phyloP scores from a whole-genome alignment of 1,140 invertebrate species.

The Dendroctonus ponderosae region DNA sequence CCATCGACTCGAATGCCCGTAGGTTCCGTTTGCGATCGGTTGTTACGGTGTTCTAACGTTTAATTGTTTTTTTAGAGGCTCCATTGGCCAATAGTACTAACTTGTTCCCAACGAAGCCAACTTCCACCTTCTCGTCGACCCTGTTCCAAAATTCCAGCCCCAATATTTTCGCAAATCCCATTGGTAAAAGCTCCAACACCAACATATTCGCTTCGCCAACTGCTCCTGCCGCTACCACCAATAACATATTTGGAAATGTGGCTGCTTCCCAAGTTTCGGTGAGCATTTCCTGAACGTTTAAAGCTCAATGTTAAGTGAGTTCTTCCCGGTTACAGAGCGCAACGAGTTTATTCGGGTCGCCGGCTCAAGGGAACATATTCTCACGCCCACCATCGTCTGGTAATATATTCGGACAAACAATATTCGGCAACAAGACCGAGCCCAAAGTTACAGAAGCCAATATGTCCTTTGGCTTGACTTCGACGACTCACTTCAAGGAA shows the following conservation, averaged over 20 bases:
- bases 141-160: neutral
- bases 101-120: too few species aligned
- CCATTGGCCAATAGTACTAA: too few species aligned
- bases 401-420: conserved; percentile 22
- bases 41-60: too few species aligned
- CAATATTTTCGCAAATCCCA: conserved; percentile 15
- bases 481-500: conserved; percentile 38
- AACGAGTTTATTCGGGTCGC: neutral
- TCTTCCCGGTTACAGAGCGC: neutral
- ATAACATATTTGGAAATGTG: too few species aligned
- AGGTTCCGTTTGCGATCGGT: too few species aligned
- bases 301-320: too few species aligned
- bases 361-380: conserved; percentile 8
- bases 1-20: too few species aligned
- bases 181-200: neutral
- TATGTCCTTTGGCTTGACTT: conserved; percentile 30
- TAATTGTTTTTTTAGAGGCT: too few species aligned
- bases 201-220: conserved; percentile 14
- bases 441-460: conserved; percentile 26
- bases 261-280: too few species aligned
- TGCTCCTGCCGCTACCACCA: neutral
- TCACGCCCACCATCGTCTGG: conserved; percentile 6
- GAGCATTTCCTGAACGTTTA: too few species aligned
- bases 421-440: conserved; percentile 31
- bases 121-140: too few species aligned